Evolutionary conservation across 1,140 invertebrate species (phyloP), one percentile per base, ranked within the genome.

Genomic region (Helicoverpa armigera): DNA sequence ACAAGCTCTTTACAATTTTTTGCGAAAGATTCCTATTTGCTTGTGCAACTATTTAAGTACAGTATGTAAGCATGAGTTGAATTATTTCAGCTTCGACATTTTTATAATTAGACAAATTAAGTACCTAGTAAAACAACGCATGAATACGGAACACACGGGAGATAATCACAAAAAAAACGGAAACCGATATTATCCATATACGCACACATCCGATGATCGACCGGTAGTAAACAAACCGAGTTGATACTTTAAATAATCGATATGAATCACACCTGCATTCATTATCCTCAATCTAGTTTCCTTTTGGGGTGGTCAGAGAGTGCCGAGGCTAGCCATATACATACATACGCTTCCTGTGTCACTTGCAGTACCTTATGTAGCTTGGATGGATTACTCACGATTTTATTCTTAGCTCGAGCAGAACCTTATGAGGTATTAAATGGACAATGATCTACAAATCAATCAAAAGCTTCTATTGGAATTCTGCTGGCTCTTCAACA

Each of bases 271-370:
- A 43, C 53, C 31, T 65, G 61, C 58, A 61, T 75, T 67, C 29
- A 67, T 79, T 48, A 58, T 79, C 51, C 54, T 79, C 63, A 69
- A 23, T 79, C 76, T 58, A 79, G 76, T 70, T 79, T 67, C 76
- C 76, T 67, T 79, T 50, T 53, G 29, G 29, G 76, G 76, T 60
- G 72, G 29, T 18, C 63, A 58, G 16, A 79, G 75, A 67, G 76
- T 60, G 14, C 75, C 50, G 75, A 77, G 65, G 53, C 58, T 18
- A 14, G 13, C 76, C 76, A 58, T 79, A 79, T 78, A 35, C 16
- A 18, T 35, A 56, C 29, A 67, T 43, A 13, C 18, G 58, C 54
- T 79, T 79, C 75, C 75, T 79, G 65, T 79, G 65, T 50, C 76
- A 79, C 65, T 48, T 70, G 63, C 14, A 14, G 50, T 14, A 35